Base-by-base conservation (phyloP, 2,113 vertebrate genomes). In the Calypte anna region DNA sequence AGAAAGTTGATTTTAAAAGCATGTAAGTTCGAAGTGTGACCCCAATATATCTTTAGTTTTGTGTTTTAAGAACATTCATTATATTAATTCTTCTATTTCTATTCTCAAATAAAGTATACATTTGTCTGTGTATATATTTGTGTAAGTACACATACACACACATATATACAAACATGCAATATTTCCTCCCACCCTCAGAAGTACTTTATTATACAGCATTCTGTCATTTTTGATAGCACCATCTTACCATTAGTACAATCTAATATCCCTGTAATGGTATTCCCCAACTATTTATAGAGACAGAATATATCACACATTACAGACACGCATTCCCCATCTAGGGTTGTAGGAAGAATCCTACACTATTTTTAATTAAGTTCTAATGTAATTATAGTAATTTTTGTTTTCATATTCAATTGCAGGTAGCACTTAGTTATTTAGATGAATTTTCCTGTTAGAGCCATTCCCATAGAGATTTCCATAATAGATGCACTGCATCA, bases 211-310 rank as follows among this genome's bases (percentile, higher is more conserved):
- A 88, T 46, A 85, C 66, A 46, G 43, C 28, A 92, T 77, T 90
- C 40, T 91, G 88, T 92, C 92, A 91, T 95, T 93, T 96, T 94
- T 82, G 95, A 95, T 82, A 83, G 88, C 82, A 86, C 95, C 91
- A 93, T 86, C 54, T 86, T 54, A 82, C 76, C 86, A 90, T 55
- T 88, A 94, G 80, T 93, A 92, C 90, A 95, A 90, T 96, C 94
- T 95, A 97, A 93, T 96, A 88, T 94, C 82, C 85, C 91, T 96
- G 91, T 91, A 95, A 96, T 96, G 96, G 97, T 94, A 96, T 96
- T 97, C 94, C 94, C 95, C 93, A 96, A 93, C 95, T 97, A 94
- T 96, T 97, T 96, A 97, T 96, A 97, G 89, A 96, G 94, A 58
- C 69, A 78, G 88, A 89, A 94, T 79, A 85, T 85, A 96, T 75